Evolutionary conservation across 2,113 vertebrate genomes (phyloP).

Genomic region (Thinocorus orbignyianus): DNA sequence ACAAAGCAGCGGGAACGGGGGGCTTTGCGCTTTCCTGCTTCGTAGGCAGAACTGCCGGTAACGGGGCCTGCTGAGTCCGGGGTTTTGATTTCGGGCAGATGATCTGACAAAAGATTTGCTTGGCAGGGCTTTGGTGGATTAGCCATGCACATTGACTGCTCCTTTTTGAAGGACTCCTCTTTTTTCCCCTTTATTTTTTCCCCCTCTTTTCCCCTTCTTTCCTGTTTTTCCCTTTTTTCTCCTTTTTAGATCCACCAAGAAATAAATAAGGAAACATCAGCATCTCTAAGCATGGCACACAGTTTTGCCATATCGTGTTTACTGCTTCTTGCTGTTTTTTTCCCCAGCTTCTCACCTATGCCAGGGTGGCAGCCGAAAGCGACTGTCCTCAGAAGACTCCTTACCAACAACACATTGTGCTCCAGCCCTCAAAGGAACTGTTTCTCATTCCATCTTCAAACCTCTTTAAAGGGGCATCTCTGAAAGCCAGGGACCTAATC

Average conservation of each 20-base stretch:
- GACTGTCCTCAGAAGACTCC: not conserved
- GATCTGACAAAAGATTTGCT: conserved; percentile 84
- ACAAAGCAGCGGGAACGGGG: conserved; percentile 76
- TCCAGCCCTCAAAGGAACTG: not conserved
- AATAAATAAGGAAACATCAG: not conserved
- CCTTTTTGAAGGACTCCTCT: conserved; percentile 38
- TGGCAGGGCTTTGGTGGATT: conserved; percentile 72
- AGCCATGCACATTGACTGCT: conserved; percentile 46
- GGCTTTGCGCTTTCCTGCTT: conserved; percentile 78
- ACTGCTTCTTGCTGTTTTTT: not conserved
- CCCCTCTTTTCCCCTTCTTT: fast-evolving
- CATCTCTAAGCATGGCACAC: not conserved
- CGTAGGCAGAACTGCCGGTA: conserved; percentile 69
- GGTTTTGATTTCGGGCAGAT: conserved; percentile 76
- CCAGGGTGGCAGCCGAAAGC: not conserved
- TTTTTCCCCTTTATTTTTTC: fast-evolving
- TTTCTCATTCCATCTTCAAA: not conserved
- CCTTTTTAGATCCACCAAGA: too few relatives aligned
- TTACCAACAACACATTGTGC: not conserved
- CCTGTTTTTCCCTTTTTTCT: not conserved
- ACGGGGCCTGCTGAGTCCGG: conserved; percentile 79
- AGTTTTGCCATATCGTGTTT: not conserved
- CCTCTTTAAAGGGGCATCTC: not conserved
- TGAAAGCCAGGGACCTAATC: not conserved
- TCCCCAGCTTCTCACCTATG: not conserved